Evolutionary conservation across 2,113 vertebrate genomes (phyloP).

Genomic region (Sialia sialis): DNA sequence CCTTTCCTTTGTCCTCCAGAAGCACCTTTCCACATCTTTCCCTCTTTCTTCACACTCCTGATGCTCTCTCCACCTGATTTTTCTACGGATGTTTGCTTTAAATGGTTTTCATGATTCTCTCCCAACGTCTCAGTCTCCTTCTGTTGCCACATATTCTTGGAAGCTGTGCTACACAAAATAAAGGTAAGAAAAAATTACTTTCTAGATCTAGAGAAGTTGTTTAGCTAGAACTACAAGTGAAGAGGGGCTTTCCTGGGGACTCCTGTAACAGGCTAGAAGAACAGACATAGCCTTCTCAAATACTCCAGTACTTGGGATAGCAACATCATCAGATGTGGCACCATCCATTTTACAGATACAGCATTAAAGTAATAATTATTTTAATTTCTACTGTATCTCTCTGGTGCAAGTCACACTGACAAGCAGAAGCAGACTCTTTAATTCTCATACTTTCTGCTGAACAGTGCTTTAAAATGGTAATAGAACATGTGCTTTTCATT

Average conservation of each 20-base stretch:
- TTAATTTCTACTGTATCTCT: neutral
- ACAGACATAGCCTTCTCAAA: neutral
- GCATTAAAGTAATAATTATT: neutral
- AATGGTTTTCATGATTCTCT: slow-evolving; percentile 45
- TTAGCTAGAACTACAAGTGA: neutral
- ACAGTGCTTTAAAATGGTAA: neutral
- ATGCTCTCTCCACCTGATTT: slow-evolving; percentile 14
- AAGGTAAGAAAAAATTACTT: neutral
- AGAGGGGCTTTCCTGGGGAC: neutral
- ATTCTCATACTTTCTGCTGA: neutral
- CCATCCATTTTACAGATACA: neutral
- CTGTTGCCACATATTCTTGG: slow-evolving; percentile 49
- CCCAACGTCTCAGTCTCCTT: slow-evolving; percentile 31
- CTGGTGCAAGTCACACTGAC: neutral
- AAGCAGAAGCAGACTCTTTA: neutral
- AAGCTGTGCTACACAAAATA: slow-evolving; percentile 54
- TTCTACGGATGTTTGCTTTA: slow-evolving; percentile 35
- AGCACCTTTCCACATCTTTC: slow-evolving; percentile 47
- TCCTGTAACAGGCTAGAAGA: neutral
- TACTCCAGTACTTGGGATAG: neutral
- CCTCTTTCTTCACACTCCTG: slow-evolving; percentile 34
- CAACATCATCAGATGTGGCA: neutral
- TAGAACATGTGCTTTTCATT: neutral
- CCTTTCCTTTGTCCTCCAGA: slow-evolving; percentile 51
- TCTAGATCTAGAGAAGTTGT: neutral